Percentiles rank a stretch among this genome's conserved stretches.
These are phyloP conservation scores for Nephrocerus scutellatus DNA, from an alignment of 2,888 invertebrate genomes.

Conservation along the genomic window DNA sequence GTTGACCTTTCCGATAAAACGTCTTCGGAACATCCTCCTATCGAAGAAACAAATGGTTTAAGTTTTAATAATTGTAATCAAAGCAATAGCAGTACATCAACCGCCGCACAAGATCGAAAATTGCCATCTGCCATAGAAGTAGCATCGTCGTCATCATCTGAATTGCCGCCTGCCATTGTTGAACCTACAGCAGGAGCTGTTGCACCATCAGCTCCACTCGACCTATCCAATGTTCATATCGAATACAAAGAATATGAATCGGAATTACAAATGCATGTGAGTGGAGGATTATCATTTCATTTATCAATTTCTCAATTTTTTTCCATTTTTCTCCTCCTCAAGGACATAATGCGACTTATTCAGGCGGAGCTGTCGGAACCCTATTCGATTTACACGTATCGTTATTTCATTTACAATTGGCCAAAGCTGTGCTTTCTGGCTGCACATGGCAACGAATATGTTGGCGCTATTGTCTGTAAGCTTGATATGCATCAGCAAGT, in stretches of 20 bases:
- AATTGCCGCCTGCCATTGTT: no score
- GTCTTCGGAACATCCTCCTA: no score
- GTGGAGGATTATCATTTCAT: conserved; percentile 14
- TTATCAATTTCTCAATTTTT: neutral
- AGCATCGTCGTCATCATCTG: no score
- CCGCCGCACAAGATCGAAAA: no score
- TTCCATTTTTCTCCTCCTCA: conserved; percentile 7
- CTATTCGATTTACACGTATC: conserved; percentile 99
- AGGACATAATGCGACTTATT: conserved; percentile 95
- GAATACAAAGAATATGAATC: conserved; percentile 77
- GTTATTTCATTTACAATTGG: conserved; percentile 99
- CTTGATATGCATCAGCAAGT: conserved; percentile 88
- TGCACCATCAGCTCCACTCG: conserved; percentile 21
- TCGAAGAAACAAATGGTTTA: no score
- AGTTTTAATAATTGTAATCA: no score
- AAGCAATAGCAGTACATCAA: no score
- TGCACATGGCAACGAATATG: conserved; percentile 76
- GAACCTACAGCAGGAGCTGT: conserved; percentile 12
- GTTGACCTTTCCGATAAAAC: no score
- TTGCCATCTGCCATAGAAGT: no score
- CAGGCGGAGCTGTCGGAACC: conserved; percentile 99
- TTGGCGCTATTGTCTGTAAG: conserved; percentile 99
- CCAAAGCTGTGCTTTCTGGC: conserved; percentile 97
- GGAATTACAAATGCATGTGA: conserved; percentile 87
- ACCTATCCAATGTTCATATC: conserved; percentile 34